Base-by-base conservation (phyloP, 2,888 invertebrate species). In the Hirtodrosophila alboralis region DNA sequence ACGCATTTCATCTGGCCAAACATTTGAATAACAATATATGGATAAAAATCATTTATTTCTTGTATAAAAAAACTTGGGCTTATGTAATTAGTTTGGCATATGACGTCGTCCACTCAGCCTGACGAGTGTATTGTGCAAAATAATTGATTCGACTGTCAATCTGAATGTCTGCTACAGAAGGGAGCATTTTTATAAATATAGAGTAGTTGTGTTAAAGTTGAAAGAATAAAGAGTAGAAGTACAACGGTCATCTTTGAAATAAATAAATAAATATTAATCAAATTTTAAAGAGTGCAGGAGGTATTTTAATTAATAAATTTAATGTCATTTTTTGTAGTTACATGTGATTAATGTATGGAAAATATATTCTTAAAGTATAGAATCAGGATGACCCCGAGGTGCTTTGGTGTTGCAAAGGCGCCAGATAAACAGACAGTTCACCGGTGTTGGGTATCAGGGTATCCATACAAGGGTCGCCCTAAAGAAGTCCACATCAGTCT, bases 91-190 rank as follows among this genome's bases (percentile, higher is more conserved):
- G 65, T 75, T 67, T 75, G 68, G 52, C 58, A 58, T 41, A 28
- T 65, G 59, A 69, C 34, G 45, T 37, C n/a, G n/a, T 5, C 41
- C 5, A 8, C 31, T 16, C 26, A 12, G 36, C 8, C 41, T 34
- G 66, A 38, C 34, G 37, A 54, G 38, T 48, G 60, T 58, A 56
- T 48, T 84, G 74, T 76, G 34, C 72, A 77, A 67, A 79, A 72
- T 58, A 86, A 79, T 79, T 79, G 78, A 84, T 84, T 84, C 72
- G 74, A 67, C 71, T 68, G 84, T 80, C 78, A 83, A 80, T 73
- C 75, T 10, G 30, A 21, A 13, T 52, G 71, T 41, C 36, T 28
- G 31, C 16, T 13, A 14, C 34, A 47, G 31, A 26, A 34, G 31
- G 8, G 16, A n/a, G n/a, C 12, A 36, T 12, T 7, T 31, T 13